phyloP scores from a whole-genome alignment of 35 echinoderm and acorn worm species.

The Anneissia japonica region DNA sequence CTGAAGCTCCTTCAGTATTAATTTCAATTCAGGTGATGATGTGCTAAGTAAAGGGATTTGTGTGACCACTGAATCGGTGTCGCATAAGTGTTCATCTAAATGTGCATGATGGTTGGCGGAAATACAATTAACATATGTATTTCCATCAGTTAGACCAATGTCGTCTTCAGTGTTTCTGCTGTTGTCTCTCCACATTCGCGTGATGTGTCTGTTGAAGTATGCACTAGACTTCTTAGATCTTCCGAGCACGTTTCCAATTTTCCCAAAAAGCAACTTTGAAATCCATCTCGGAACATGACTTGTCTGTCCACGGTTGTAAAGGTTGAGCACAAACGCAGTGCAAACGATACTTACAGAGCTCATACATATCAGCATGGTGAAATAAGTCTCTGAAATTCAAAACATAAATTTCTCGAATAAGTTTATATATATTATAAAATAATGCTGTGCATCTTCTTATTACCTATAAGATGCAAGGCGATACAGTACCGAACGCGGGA shows the following conservation, averaged over 20 bases:
- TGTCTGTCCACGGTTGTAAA: background rate
- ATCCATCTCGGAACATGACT: background rate
- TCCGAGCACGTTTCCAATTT: background rate
- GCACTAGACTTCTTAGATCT: background rate
- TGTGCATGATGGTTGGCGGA: background rate
- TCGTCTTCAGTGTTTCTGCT: background rate
- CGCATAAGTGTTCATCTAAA: background rate
- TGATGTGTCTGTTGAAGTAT: background rate
- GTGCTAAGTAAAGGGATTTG: too few relatives aligned
- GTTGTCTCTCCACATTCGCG: background rate
- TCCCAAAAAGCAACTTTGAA: background rate
- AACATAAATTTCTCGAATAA: too few relatives aligned
- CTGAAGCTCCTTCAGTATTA: background rate
- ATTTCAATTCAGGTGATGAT: background rate
- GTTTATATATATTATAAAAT: too few relatives aligned
- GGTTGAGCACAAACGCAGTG: background rate
- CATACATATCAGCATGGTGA: background rate
- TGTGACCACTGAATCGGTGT: too few relatives aligned
- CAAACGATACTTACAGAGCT: background rate
- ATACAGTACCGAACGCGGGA: too few relatives aligned
- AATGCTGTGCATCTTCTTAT: too few relatives aligned
- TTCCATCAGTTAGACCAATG: background rate
- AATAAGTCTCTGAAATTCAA: background rate
- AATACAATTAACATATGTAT: background rate
- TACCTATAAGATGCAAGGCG: too few relatives aligned